Evolutionary conservation across 2,888 invertebrate genomes (phyloP), one percentile per base, ranked within the genome.

Genomic region (Poecilobothrus nobilitatus): DNA sequence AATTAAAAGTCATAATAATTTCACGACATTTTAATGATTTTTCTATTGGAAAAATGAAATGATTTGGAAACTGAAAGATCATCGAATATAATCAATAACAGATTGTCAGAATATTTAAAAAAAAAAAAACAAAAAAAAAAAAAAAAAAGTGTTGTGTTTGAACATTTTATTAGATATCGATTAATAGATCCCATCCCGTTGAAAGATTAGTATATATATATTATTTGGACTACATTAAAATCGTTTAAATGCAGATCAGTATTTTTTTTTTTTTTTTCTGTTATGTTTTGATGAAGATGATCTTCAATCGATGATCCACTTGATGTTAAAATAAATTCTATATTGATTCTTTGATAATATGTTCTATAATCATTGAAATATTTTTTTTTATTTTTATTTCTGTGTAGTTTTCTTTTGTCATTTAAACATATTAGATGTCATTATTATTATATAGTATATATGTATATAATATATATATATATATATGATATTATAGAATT

Each of bases 381-480:
- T 18, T 5, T 53, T 53, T 12, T 53, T 53, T 15, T 53, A 53
- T 8, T 44, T 44, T 12, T 44, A 44, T 53, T 53, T 53, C 53
- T 53, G 3, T 53, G n/a, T 18, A 18, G 15, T 18, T 18, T 53
- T 53, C 53, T 53, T n/a, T 5, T n/a, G 27, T 27, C 27, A 27
- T 27, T 27, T 27, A 27, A 18, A 53, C 53, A 18, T n/a, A n/a
- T 53, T 53, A 18, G 15, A 53, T 53, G 53, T 53, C 53, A 53
- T 53, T 53, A 53, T 53, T 53, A 53, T 53, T 53, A 53, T 53
- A 53, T n/a, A 53, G 10, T 53, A 53, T 53, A 37, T 37, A 37
- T 37, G 7, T 37, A 37, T 37, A 37, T 4, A 37, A 37, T 37
- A 8, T 37, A 37, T 37, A 37, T 34, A 34, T 34, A 7, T 34